Percentiles rank a stretch among this genome's conserved stretches.
These are phyloP conservation scores for Magallana ariakensis DNA, from an alignment of 1,140 invertebrate species.

Conservation along the genomic window DNA sequence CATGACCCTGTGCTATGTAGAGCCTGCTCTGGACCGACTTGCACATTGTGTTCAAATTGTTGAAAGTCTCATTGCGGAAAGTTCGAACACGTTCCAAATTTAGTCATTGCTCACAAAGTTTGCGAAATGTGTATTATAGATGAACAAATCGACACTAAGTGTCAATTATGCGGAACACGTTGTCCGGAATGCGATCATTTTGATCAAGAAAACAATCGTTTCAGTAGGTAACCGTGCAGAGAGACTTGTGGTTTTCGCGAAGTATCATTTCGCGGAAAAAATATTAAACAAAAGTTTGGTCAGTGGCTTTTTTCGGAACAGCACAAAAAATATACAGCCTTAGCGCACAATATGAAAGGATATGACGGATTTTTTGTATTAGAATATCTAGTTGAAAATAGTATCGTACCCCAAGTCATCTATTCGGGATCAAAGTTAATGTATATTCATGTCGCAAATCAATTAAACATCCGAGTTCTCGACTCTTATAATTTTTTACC, in stretches of 20 bases:
- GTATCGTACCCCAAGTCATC: constrained; percentile 30
- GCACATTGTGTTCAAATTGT: constrained; percentile 23
- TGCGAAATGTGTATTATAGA: constrained; percentile 41
- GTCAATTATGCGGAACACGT: constrained; percentile 24
- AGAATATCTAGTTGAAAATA: constrained; percentile 29
- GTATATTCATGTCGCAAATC: constrained; percentile 40
- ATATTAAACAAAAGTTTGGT: not conserved
- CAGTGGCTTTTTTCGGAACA: not conserved
- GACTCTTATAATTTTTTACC: constrained; percentile 42
- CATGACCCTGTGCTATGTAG: not conserved
- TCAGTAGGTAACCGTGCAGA: not conserved
- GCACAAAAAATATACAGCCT: not conserved
- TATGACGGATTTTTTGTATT: constrained; percentile 44
- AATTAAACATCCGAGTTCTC: constrained; percentile 17
- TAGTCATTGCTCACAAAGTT: constrained; percentile 1
- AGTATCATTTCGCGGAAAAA: constrained; percentile 1
- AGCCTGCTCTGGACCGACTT: not conserved
- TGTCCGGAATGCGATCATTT: constrained; percentile 20
- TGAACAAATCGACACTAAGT: not conserved
- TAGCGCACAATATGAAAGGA: constrained; percentile 41
- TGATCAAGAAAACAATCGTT: not conserved
- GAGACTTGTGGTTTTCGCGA: constrained; percentile 36
- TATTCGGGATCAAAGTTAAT: constrained; percentile 43
- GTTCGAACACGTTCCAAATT: constrained; percentile 30
- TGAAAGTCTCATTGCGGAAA: not conserved